Conservation (phyloP, 2,113 vertebrate species). For the Apus apus region DNA sequence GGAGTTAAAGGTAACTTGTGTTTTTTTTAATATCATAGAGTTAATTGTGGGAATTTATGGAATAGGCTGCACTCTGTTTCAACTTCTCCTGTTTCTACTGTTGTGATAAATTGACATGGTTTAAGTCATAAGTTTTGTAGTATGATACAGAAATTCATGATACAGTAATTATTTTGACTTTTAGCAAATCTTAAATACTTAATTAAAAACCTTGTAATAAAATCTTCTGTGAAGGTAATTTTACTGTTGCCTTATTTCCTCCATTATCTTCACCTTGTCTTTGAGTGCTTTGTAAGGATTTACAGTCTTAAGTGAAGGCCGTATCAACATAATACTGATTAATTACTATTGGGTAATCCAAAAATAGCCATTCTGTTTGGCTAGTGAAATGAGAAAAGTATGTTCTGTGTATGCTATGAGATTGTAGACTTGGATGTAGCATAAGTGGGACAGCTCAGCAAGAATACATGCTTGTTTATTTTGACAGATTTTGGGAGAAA, state of each 20-base stretch:
- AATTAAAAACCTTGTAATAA: background rate
- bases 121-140: background rate
- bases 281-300: background rate
- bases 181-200: background rate
- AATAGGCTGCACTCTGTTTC: background rate
- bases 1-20: conserved; percentile 18
- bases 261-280: background rate
- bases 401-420: background rate
- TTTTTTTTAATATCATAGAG: background rate
- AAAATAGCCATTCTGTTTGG: background rate
- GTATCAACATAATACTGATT: background rate
- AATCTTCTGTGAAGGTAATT: background rate
- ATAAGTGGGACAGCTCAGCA: background rate
- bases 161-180: background rate
- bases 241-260: background rate
- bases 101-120: background rate
- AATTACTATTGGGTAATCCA: background rate
- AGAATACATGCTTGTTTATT: background rate
- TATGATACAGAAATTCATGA: background rate
- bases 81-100: background rate
- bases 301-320: background rate
- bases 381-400: background rate
- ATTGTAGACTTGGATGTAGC: background rate
- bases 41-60: background rate
- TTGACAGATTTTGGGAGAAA: background rate